phyloP scores from a whole-genome alignment of 1,140 invertebrate genomes.

The Leptonema lineaticorne region DNA sequence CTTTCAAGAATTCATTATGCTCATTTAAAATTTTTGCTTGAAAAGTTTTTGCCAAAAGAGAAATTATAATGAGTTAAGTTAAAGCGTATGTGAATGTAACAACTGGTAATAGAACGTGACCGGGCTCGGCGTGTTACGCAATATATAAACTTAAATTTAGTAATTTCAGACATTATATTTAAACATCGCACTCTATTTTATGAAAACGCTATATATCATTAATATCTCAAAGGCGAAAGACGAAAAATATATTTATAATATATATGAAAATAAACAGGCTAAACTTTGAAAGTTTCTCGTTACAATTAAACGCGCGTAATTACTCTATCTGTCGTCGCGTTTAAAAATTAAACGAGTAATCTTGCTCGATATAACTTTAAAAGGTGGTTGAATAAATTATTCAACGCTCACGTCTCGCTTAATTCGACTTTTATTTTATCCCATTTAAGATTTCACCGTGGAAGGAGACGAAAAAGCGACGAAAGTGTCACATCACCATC shows the following conservation, averaged over 20 bases:
- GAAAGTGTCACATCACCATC: no score
- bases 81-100: not conserved
- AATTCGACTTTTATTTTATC: not conserved
- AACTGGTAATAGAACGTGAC: not conserved
- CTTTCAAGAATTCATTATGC: constrained; percentile 23
- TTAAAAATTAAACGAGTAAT: not conserved
- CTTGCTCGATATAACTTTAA: not conserved
- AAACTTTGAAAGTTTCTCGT: constrained; percentile 2
- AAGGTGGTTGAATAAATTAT: not conserved
- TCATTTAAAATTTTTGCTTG: constrained; percentile 15
- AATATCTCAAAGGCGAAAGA: not conserved
- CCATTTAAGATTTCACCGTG: not conserved
- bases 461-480: no score
- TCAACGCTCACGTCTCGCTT: not conserved
- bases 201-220: not conserved
- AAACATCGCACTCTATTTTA: not conserved
- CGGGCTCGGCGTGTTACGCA: not conserved
- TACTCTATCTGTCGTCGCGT: not conserved
- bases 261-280: no score
- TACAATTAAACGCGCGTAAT: constrained; percentile 16
- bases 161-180: constrained; percentile 6
- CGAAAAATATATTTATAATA: no score
- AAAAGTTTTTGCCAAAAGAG: not conserved
- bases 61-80: constrained; percentile 31
- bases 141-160: not conserved